Percentiles rank a stretch among this genome's conserved stretches.
phyloP scores from a whole-genome alignment of 2,888 invertebrate genomes.

The Eumerus sabulonum region DNA sequence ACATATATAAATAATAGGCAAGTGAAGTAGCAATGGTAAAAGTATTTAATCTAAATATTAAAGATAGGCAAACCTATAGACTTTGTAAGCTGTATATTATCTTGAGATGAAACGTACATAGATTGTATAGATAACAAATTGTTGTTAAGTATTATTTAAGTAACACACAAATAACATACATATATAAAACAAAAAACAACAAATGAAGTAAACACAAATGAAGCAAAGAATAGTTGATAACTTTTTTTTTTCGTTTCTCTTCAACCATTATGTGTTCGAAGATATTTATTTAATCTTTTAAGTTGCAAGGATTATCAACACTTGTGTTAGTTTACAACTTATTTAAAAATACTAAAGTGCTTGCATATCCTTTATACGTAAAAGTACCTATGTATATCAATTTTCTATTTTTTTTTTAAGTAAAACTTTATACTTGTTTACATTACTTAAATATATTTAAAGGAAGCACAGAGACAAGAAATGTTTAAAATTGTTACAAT shows the following conservation, averaged over 20 bases:
- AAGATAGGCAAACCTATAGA: slow-evolving; percentile 65
- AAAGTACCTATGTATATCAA: no score
- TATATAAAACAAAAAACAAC: slow-evolving; percentile 19
- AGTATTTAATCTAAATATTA: slow-evolving; percentile 60
- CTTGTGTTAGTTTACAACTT: not conserved
- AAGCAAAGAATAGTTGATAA: slow-evolving; percentile 19
- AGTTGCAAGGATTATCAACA: not conserved
- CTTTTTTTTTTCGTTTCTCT: slow-evolving; percentile 6
- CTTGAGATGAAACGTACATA: slow-evolving; percentile 46
- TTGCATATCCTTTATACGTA: slow-evolving; percentile 7
- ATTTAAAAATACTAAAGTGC: not conserved
- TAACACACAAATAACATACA: slow-evolving; percentile 44
- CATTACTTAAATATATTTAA: no score
- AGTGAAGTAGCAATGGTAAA: slow-evolving; percentile 61
- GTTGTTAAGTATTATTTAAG: slow-evolving; percentile 69
- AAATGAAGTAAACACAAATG: not conserved
- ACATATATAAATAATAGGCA: slow-evolving; percentile 50
- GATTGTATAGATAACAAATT: slow-evolving; percentile 67
- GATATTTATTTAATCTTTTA: no score
- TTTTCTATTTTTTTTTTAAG: no score
- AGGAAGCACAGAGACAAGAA: not conserved
- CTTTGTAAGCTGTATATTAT: slow-evolving; percentile 64
- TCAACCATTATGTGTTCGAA: no score
- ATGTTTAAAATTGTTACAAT: not conserved
- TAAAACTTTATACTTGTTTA: no score